A percentile compares a stretch with the other conserved stretches of the same genome.
phyloP scores from a whole-genome alignment of 2,888 invertebrate species.

The Lasiommata megera region DNA sequence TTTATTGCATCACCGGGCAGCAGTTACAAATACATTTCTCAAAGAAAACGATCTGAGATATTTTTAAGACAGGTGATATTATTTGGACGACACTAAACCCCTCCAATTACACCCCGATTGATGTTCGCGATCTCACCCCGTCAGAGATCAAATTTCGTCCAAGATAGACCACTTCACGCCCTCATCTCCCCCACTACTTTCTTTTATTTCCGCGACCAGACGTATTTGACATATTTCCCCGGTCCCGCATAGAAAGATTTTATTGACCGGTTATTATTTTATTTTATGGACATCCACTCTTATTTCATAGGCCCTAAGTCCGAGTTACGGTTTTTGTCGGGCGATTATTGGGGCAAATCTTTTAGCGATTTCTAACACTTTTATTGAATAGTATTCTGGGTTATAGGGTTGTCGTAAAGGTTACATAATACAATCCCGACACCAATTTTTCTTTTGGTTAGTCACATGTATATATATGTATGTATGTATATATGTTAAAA shows the following conservation, averaged over 20 bases:
- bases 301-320: constrained; percentile 73
- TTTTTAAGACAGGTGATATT: constrained; percentile 49
- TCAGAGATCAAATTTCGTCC: constrained; percentile 68
- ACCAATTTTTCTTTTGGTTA: constrained; percentile 33
- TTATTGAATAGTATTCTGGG: constrained; percentile 63
- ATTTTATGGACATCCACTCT: constrained; percentile 77
- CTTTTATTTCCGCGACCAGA: constrained; percentile 50
- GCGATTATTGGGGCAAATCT: constrained; percentile 70
- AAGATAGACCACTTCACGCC: constrained; percentile 56
- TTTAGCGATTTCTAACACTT: constrained; percentile 59
- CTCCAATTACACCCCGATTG: constrained; percentile 74
- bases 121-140: constrained; percentile 62
- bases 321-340: constrained; percentile 71
- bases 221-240: constrained; percentile 74
- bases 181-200: constrained; percentile 51
- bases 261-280: constrained; percentile 79
- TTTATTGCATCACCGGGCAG: constrained; percentile 21
- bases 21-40: constrained; percentile 30
- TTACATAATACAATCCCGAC: constrained; percentile 47
- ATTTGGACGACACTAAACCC: constrained; percentile 58
- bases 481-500: no score
- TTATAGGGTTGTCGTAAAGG: constrained; percentile 57
- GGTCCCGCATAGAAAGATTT: constrained; percentile 61
- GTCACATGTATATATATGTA: background rate
- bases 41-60: constrained; percentile 33